Percentiles rank a stretch among this genome's conserved stretches.
Conservation (phyloP, 2,113 vertebrate genomes). For the Glaucidium brasilianum region DNA sequence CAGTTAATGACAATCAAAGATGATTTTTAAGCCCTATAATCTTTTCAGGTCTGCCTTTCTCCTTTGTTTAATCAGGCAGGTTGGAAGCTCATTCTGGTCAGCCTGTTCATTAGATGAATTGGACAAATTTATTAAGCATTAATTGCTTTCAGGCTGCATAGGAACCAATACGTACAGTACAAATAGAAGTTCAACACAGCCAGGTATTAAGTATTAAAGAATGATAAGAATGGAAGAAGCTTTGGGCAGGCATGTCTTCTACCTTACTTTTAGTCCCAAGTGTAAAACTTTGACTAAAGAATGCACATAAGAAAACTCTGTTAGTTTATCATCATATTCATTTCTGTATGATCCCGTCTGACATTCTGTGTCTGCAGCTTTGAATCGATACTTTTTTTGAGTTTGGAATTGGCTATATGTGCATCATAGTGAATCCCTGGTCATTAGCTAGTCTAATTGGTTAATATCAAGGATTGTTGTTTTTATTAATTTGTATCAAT, state of each 20-base stretch:
- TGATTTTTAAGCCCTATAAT: slow-evolving; percentile 70
- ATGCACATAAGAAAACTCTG: neutral
- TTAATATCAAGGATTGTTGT: neutral
- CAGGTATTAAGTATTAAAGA: neutral
- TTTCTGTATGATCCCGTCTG: neutral
- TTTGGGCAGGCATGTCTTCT: neutral
- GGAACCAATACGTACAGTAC: neutral
- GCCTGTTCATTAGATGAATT: slow-evolving; percentile 58
- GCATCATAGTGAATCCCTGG: neutral
- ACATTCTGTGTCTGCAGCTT: neutral
- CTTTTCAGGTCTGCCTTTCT: slow-evolving; percentile 39
- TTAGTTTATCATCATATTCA: neutral
- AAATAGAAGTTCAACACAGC: neutral
- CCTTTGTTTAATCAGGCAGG: slow-evolving; percentile 37
- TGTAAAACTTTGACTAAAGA: neutral
- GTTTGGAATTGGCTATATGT: neutral
- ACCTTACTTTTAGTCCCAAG: neutral
- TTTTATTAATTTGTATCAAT: neutral
- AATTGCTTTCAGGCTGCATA: slow-evolving; percentile 72
- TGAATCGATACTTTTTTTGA: neutral
- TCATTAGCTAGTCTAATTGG: neutral
- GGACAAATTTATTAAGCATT: slow-evolving; percentile 71
- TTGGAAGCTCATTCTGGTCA: slow-evolving; percentile 15
- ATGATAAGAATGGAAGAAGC: neutral
- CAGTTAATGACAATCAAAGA: slow-evolving; percentile 71